Percentiles rank a stretch among this genome's conserved stretches.
Conservation (phyloP, 1,140 invertebrate species). For the Dreissena polymorpha region DNA sequence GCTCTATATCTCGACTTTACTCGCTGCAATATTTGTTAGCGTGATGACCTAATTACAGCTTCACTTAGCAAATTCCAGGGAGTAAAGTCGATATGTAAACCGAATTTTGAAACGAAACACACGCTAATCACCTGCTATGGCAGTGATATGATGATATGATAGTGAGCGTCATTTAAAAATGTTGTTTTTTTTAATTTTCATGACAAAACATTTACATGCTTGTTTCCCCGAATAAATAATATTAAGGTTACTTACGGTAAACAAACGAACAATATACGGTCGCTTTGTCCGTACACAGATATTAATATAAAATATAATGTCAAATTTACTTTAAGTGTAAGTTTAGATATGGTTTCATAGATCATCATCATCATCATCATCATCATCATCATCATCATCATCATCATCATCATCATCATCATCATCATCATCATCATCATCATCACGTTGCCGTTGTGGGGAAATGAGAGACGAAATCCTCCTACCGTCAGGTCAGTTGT, state of each 20-base stretch:
- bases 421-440: constrained; percentile 17
- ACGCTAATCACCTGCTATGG: too few species aligned
- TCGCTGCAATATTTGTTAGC: too few species aligned
- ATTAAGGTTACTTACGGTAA: background rate
- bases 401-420: constrained; percentile 9
- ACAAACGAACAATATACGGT: background rate
- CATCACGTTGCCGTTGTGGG: background rate
- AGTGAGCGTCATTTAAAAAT: too few species aligned
- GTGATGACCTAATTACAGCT: too few species aligned
- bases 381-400: constrained; percentile 36
- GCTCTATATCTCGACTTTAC: too few species aligned
- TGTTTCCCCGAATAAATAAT: background rate
- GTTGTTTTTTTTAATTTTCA: too few species aligned
- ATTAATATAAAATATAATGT: background rate
- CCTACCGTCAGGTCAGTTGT: too few species aligned
- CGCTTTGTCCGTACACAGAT: background rate
- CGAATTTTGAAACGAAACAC: too few species aligned
- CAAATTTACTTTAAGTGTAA: background rate
- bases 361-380: constrained; percentile 32
- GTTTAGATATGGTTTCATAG: background rate
- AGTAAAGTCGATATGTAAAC: too few species aligned
- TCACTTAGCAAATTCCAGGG: too few species aligned
- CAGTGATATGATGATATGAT: too few species aligned
- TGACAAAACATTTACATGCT: too few species aligned
- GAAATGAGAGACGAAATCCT: background rate